These are phyloP conservation scores for Nothoprocta perdicaria DNA, from an alignment of 2,113 vertebrate genomes.

Conservation along the genomic window DNA sequence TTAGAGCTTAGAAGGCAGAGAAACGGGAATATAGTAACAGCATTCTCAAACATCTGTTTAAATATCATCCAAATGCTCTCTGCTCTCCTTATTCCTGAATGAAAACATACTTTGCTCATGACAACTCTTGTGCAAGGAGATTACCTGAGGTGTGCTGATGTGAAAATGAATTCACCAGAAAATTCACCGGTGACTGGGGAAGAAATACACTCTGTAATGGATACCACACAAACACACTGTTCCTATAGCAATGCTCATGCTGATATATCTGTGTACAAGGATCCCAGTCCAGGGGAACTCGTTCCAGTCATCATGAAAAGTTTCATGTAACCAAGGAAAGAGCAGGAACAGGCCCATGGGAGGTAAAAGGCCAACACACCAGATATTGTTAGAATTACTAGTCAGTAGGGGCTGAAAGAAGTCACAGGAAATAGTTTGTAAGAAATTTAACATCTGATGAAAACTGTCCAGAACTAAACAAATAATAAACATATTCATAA, in stretches of 20 bases:
- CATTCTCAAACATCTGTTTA: not conserved
- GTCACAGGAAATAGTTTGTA: not conserved
- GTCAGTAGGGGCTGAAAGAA: constrained; percentile 1
- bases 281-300: not conserved
- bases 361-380: rapidly evolving
- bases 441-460: not conserved
- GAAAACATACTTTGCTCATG: not conserved
- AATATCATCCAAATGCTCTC: not conserved
- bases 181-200: not conserved
- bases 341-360: not conserved
- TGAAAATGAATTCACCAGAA: constrained; percentile 12
- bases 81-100: not conserved
- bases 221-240: not conserved
- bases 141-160: not conserved
- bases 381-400: not conserved
- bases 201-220: not conserved
- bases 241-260: not conserved
- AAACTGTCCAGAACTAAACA: not conserved
- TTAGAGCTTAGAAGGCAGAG: not conserved
- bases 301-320: not conserved
- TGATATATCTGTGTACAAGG: not conserved
- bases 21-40: not conserved
- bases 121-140: not conserved
- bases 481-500: not conserved
- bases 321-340: not conserved